Conservation (phyloP, 2,888 invertebrate genomes). For the Agelastica alni region DNA sequence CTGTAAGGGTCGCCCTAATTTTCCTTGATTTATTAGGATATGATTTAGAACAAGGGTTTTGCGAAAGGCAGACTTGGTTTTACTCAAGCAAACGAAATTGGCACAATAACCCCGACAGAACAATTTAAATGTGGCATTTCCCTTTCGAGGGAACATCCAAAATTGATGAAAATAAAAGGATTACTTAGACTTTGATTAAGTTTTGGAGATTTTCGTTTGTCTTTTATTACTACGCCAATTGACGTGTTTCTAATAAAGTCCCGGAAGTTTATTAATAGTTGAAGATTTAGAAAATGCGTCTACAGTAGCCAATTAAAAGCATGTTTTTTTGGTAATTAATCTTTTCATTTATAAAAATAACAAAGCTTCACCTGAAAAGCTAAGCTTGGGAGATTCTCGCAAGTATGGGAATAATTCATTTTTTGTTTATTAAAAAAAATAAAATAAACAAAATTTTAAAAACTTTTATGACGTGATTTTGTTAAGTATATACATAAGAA, state of each 20-base stretch:
- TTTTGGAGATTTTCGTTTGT: slow-evolving; percentile 2
- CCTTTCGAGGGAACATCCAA: slow-evolving; percentile 2
- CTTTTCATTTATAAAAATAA: no score
- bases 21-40: slow-evolving; percentile 23
- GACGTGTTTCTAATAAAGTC: neutral
- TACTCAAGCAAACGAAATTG: slow-evolving; percentile 12
- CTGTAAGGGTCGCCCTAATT: slow-evolving; percentile 9
- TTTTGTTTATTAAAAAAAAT: no score
- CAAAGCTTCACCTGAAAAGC: no score
- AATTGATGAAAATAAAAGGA: slow-evolving; percentile 9
- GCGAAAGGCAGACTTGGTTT: slow-evolving; percentile 17
- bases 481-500: no score
- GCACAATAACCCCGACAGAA: slow-evolving; percentile 14
- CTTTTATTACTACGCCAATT: slow-evolving; percentile 2
- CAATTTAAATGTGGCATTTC: slow-evolving; percentile 15
- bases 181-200: slow-evolving; percentile 6
- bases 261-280: no score
- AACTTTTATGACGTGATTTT: no score
- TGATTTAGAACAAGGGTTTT: slow-evolving; percentile 16
- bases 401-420: no score
- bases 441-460: no score
- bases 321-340: no score
- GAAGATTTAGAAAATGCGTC: no score
- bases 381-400: no score
- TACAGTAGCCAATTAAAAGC: no score